Evolutionary conservation across 2,888 invertebrate species (phyloP), one percentile per base, ranked within the genome.

Genomic region (Psylliodes chrysocephalus): DNA sequence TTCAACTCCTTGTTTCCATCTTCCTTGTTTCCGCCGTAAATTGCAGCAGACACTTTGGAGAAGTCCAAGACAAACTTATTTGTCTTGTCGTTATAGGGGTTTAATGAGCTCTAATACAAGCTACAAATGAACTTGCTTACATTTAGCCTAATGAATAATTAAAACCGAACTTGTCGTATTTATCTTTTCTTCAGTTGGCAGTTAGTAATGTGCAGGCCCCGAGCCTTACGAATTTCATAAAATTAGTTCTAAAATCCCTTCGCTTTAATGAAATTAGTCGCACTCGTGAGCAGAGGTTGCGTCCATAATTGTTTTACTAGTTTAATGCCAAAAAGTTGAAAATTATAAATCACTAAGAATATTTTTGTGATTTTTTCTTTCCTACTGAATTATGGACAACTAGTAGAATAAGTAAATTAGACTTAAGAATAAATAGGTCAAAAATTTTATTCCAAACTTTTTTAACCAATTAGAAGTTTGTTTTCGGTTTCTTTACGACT

Each of bases 51-150:
- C 55, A 55, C 30, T 46, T 33, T 18, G 38, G 49, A 22, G 44
- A 35, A 53, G 59, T 49, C 54, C 61, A 56, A 63, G 56, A 55
- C 55, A 57, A 46, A 59, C 61, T 61, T 72, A 69, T 73, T 74
- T 72, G 66, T 71, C 69, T 73, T 72, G 71, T 68, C 70, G 68
- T 73, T 71, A 73, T 71, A 62, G 64, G 70, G 69, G 70, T 68
- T 70, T 73, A 71, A 71, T 70, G 73, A 72, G 68, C 64, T 62
- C 64, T 63, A 72, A 66, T 71, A 67, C 67, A 33, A 59, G 63
- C 66, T 62, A 56, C 64, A 66, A 73, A 72, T 65, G 71, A 72
- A 70, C 71, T 70, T 68, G 69, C 69, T 62, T 64, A 60, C 63
- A 66, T 66, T 70, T 68, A 57, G 46, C 61, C 49, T 69, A 70